These are phyloP conservation scores for Protobothrops flavoviridis DNA, from an alignment of 2,113 vertebrate genomes.

Conservation along the genomic window DNA sequence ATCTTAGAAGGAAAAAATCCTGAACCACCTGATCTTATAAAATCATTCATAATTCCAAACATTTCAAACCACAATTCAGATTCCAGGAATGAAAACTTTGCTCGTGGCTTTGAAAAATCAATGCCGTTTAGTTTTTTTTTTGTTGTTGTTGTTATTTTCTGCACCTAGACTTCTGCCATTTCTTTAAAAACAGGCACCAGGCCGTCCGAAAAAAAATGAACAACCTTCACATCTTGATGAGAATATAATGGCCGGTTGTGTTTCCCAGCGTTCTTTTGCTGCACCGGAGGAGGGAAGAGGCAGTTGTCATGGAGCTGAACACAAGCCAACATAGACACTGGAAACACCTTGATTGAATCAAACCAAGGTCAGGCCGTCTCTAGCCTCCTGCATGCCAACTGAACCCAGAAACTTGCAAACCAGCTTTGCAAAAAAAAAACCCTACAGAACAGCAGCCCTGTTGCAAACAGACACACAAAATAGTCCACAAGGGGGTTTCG, in stretches of 20 bases:
- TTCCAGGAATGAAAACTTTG: neutral
- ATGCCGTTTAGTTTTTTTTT: rapidly evolving
- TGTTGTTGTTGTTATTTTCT: neutral
- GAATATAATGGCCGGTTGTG: neutral
- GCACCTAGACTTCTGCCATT: neutral
- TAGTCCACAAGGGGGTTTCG: neutral
- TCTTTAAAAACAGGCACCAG: neutral
- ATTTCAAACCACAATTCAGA: neutral
- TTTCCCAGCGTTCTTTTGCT: neutral
- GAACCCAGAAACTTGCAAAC: neutral
- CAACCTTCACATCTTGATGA: neutral
- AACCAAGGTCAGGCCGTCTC: neutral
- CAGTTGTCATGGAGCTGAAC: neutral
- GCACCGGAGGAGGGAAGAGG: neutral
- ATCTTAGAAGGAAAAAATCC: neutral
- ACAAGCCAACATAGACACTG: neutral
- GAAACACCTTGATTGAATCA: neutral
- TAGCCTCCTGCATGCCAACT: neutral
- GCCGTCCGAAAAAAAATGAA: rapidly evolving
- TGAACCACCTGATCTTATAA: neutral
- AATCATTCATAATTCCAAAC: neutral
- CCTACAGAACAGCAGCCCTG: neutral
- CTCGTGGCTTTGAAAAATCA: neutral
- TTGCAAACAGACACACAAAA: neutral
- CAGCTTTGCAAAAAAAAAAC: neutral